Base-by-base conservation (phyloP, 2,888 invertebrate genomes). In the Andrena trimmerana region DNA sequence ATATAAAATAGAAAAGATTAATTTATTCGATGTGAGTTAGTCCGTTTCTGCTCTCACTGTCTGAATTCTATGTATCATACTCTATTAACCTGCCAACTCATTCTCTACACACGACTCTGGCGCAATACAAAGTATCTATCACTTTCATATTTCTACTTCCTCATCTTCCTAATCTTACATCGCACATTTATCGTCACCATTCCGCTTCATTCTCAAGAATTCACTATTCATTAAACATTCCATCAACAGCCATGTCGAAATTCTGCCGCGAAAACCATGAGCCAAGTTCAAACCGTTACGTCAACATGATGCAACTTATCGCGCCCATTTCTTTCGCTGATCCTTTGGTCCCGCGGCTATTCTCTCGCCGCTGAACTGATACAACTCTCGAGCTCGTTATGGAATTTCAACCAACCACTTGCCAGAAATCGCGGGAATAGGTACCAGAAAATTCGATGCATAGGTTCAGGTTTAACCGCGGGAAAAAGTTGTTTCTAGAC, bases 401-500 rank as follows among this genome's bases (percentile, higher is more conserved):
- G 42, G 42, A 42, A 42, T 42, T 16, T 42, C 16, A 13, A 42
- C 42, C 13, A 42, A 42, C 42, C 16, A 16, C 42, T 42, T 29
- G 16, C 10, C 8, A 59, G 2, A 59, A 59, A 59, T 10, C 20
- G 16, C 4, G 24, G 27, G 36, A 8, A 6, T 27, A 20, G 20
- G 20, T 20, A n/a, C 0, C 5, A 68, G 10, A n/a, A 24, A 31
- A 36, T 2, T 4, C 16, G 36, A 27, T 36, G 24, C 8, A 8
- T 27, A 33, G 31, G n/a, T 42, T 42, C 27, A 16, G 27, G 60
- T 67, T 76, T 57, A 50, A 33, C 59, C 10, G 7, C 1, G n/a
- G 59, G 8, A 36, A 63, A 80, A 67, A 68, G 71, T 42, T 57
- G 71, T 80, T 72, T 68, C n/a, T 20, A 13, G 13, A 42, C 24